Percentiles rank a stretch among this genome's conserved stretches.
These are phyloP conservation scores for Muschampia plurimacula DNA, from an alignment of 2,888 invertebrate species.

Conservation along the genomic window DNA sequence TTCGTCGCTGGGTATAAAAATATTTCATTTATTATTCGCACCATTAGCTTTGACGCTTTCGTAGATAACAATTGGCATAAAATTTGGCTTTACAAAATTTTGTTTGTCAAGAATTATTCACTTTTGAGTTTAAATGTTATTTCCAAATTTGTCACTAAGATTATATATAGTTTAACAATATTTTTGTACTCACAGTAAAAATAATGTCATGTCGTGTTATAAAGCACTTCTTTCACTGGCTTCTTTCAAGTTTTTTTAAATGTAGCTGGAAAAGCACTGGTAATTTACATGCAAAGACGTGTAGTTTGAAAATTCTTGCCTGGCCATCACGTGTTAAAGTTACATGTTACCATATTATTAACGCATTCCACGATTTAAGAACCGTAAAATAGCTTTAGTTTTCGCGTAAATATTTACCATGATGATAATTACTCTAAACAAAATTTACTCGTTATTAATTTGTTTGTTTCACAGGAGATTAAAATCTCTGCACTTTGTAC, in stretches of 20 bases:
- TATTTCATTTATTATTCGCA: conserved; percentile 47
- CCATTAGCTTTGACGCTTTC: conserved; percentile 50
- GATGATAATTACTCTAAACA: conserved; percentile 24
- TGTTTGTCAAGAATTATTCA: conserved; percentile 19
- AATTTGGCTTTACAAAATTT: conserved; percentile 48
- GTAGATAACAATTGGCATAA: conserved; percentile 41
- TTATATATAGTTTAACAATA: conserved; percentile 16
- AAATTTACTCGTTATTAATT: conserved; percentile 7
- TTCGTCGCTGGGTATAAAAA: conserved; percentile 75
- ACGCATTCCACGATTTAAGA: conserved; percentile 15
- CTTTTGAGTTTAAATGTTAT: conserved; percentile 26
- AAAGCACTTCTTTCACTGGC: conserved; percentile 25
- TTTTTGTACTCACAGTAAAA: conserved; percentile 38
- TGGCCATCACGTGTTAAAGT: conserved; percentile 2
- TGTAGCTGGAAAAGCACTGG: conserved; percentile 14
- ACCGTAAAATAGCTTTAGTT: conserved; percentile 34
- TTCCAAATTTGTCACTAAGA: conserved; percentile 27
- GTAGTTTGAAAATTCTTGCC: conserved; percentile 9
- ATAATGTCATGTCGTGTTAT: conserved; percentile 15
- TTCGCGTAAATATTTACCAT: conserved; percentile 38
- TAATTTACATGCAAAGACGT: conserved; percentile 16
- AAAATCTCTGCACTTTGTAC: not conserved
- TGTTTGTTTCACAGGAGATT: not conserved
- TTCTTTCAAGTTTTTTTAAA: conserved; percentile 12
- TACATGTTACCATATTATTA: conserved; percentile 24